Evolutionary conservation across 30 jellyfish, hydroid and myxozoan genomes (phyloP).

Genomic region (Hydra vulgaris): DNA sequence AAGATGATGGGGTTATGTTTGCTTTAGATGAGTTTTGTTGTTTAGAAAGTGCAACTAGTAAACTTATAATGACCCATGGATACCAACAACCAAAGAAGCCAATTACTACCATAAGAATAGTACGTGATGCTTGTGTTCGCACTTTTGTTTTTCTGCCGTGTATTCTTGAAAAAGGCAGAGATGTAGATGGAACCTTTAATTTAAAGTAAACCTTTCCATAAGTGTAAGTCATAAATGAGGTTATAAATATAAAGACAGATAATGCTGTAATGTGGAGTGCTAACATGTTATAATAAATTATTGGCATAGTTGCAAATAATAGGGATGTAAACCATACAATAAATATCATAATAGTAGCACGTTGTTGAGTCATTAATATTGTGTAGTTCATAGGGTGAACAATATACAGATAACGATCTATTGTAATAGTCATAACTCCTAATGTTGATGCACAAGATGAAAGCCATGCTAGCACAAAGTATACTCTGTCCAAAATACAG

Average conservation of each 20-base stretch:
- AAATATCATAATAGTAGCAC: constrained; percentile 14
- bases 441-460: constrained; percentile 26
- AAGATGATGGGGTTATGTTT: not conserved
- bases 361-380: constrained; percentile 24
- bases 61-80: constrained; percentile 40
- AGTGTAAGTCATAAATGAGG: constrained; percentile 18
- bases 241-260: not conserved
- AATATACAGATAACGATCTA: constrained; percentile 26
- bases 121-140: constrained; percentile 66
- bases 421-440: constrained; percentile 15
- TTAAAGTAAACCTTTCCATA: constrained; percentile 5
- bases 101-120: constrained; percentile 45
- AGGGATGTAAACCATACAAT: constrained; percentile 16
- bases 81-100: constrained; percentile 65
- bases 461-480: constrained; percentile 17
- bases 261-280: constrained; percentile 5
- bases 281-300: constrained; percentile 11
- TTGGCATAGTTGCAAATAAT: constrained; percentile 12
- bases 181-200: constrained; percentile 10
- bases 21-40: not conserved
- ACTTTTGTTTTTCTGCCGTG: not conserved
- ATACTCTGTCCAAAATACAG: constrained; percentile 36
- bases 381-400: constrained; percentile 21
- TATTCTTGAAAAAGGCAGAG: not conserved
- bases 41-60: constrained; percentile 16